Base-by-base conservation (phyloP, 2,797 vertebrate species). In the Pagetopsis macropterus region DNA sequence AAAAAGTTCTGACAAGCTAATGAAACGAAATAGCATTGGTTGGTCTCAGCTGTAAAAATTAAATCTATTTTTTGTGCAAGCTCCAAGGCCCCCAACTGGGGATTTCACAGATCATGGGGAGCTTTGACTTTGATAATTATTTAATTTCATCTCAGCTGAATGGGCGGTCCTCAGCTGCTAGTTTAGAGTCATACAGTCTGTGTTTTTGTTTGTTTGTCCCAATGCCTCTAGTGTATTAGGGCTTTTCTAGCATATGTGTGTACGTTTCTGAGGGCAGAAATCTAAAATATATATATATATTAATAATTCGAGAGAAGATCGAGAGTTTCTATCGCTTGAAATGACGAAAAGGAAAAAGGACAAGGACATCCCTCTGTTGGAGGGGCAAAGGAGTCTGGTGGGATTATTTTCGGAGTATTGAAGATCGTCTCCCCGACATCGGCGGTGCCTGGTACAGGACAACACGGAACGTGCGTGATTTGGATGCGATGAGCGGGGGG, bases 41-140 rank as follows among this genome's bases (percentile, higher is more conserved):
- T 9, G 64, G 40, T 51, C 64, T 52, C 55, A 48, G 51, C 44
- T 56, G 31, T 63, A 66, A 52, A 76, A 70, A 43, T 54, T 1
- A 17, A 46, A 60, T 55, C 4, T 3, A 61, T 83, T 72, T 64
- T 67, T 13, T 66, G n/a, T 69, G 49, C 16, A 55, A 68, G 44
- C 13, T 64, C 44, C 56, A 59, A 60, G 13, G 12, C 27, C 12
- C 41, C 19, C 41, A 52, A 55, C 46, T 75, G 52, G 65, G 69
- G 37, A 57, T 76, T 81, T 71, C 23, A 27, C 50, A 72, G 37
- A 70, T 70, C n/a, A 48, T 45, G 23, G 65, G 37, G 48, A 61
- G 61, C 62, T 60, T 65, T 66, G 41, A 27, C 27, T 84, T 70
- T 72, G 44, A 85, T 83, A 84, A 70, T 65, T n/a, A 76, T 79